Conservation (phyloP, 2,797 vertebrate genomes). For the Masticophis lateralis region DNA sequence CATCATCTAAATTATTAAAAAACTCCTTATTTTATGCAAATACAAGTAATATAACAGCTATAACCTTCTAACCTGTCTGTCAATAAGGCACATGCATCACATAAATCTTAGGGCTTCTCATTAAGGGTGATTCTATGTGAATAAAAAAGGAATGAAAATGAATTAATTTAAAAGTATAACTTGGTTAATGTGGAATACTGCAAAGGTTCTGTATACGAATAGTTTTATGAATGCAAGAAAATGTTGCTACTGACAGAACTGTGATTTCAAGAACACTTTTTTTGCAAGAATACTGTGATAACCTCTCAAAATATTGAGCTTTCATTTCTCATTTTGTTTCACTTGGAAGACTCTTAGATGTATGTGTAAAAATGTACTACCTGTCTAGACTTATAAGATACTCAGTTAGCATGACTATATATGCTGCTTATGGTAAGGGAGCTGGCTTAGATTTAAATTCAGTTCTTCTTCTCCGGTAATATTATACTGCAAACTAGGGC, state of each 20-base stretch:
- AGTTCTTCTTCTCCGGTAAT: neutral
- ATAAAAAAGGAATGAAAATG: neutral
- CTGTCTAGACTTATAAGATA: neutral
- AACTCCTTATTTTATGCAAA: constrained; percentile 65
- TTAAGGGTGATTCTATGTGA: neutral
- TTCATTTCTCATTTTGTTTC: neutral
- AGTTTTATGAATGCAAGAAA: accelerated
- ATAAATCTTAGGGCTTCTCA: constrained; percentile 41
- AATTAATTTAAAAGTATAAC: neutral
- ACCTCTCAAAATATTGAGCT: neutral
- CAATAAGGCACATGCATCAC: constrained; percentile 34
- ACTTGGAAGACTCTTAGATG: neutral
- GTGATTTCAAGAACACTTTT: neutral
- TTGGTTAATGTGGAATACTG: accelerated
- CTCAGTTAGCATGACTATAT: neutral
- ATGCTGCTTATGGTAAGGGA: neutral
- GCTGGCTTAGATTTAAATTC: neutral
- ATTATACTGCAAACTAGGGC: too few species aligned
- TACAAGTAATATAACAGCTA: constrained; percentile 55
- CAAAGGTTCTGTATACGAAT: accelerated
- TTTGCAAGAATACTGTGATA: neutral
- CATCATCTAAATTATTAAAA: constrained; percentile 56
- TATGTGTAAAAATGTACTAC: neutral
- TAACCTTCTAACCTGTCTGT: constrained; percentile 55
- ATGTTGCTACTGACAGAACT: accelerated